Evolutionary conservation across 2,888 invertebrate species (phyloP), one percentile per base, ranked within the genome.

Genomic region (Trichopoda pennipes): DNA sequence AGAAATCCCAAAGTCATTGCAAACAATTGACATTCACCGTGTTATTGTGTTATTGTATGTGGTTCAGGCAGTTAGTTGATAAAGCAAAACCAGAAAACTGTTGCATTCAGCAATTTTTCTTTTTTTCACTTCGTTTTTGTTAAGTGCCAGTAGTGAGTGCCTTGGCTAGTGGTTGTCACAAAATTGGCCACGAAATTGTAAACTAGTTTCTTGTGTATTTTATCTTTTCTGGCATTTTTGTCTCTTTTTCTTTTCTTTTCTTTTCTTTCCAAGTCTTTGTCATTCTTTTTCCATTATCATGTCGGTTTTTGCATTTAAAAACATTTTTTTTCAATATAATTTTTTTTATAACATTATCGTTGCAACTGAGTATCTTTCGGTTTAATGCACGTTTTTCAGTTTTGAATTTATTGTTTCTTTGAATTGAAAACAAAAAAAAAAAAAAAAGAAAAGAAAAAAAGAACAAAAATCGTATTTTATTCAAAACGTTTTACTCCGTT

Each of bases 171-270:
- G 72, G 72, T 72, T 70, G 73, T 64, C 60, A 78, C 75, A 78
- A 82, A 82, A 82, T 79, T 82, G 82, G 79, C 82, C 82, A 82
- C 82, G 82, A 82, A 82, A 82, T 82, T 79, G 66, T 75, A 82
- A 82, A 82, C 82, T 75, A 64, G 82, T 82, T 82, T 64, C 38
- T 47, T 55, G 7, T n/a, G 38, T 42, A 55, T n/a, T 51, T 69
- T 72, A 53, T 61, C 66, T 49, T 53, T 35, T n/a, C 38, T 38
- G 49, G 63, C 55, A 44, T 38, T 68, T 53, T 68, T 44, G 21
- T 60, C 55, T 69, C 55, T 51, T 75, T 19, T 38, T 10, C 49
- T 32, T 49, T 63, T 69, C 55, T 51, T 75, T 19, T 38, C 14
- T 63, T 32, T 49, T 49, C 35, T 35, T 19, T 49, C 9, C 0